These are phyloP conservation scores for Lapara coniferarum DNA, from an alignment of 2,888 invertebrate genomes.

Conservation along the genomic window DNA sequence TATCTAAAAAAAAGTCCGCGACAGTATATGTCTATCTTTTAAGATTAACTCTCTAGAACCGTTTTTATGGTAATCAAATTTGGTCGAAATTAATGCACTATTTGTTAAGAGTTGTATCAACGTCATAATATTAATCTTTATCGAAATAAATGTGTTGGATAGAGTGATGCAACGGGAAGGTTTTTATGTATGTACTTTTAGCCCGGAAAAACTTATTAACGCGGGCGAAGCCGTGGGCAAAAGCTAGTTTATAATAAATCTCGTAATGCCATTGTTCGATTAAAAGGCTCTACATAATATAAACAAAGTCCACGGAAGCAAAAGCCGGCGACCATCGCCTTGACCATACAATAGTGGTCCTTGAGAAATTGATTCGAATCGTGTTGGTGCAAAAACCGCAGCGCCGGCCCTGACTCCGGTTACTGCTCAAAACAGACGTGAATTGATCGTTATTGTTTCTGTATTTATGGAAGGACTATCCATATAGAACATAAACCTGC, in stretches of 20 bases:
- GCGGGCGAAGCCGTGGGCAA: no score
- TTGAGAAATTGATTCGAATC: constrained; percentile 8
- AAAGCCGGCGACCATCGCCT: constrained; percentile 7
- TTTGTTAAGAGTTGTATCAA: no score
- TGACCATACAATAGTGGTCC: constrained; percentile 8
- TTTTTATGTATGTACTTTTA: no score
- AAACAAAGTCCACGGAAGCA: constrained; percentile 2
- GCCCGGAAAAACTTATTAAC: no score
- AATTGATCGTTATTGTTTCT: neutral
- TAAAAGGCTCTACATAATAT: neutral
- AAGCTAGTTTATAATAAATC: neutral
- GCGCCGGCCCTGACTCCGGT: constrained; percentile 10
- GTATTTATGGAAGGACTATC: neutral
- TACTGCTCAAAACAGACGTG: neutral
- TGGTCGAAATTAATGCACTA: no score
- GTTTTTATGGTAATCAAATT: no score
- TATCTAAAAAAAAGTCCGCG: no score
- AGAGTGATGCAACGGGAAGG: no score
- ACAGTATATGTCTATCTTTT: no score
- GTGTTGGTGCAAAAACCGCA: constrained; percentile 2
- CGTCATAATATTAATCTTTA: no score
- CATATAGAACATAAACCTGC: constrained; percentile 5
- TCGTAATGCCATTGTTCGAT: neutral
- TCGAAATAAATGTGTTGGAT: no score
- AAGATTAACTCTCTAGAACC: no score